Conservation (phyloP, 2,797 vertebrate species). For the Liparis tanakae region DNA sequence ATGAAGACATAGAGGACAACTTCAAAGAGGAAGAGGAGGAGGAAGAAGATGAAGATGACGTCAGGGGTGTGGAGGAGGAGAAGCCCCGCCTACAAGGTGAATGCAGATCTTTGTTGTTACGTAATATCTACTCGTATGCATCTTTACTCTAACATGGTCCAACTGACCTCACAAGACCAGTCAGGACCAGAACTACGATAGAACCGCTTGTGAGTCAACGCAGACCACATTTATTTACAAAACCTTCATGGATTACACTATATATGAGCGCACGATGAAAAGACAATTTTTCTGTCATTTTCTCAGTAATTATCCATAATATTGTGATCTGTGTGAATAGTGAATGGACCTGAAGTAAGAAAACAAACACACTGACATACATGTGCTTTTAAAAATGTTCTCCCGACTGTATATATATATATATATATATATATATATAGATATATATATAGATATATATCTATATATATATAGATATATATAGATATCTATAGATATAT, state of each 20-base stretch:
- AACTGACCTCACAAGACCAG: not conserved
- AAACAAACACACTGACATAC: conserved; percentile 5
- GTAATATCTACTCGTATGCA: not conserved
- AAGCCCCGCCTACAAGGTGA: conserved; percentile 74
- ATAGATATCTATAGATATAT: too few relatives aligned
- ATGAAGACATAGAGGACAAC: conserved; percentile 60
- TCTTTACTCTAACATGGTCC: not conserved
- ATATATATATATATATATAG: too few relatives aligned
- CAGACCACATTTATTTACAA: not conserved
- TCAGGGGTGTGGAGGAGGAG: conserved; percentile 56
- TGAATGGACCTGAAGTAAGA: conserved; percentile 19
- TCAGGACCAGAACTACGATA: not conserved
- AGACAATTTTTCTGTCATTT: conserved; percentile 2
- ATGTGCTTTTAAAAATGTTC: too few relatives aligned
- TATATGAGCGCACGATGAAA: conserved; percentile 9
- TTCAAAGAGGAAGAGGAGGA: conserved; percentile 69
- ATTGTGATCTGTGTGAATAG: conserved; percentile 12
- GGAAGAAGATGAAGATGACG: conserved; percentile 55
- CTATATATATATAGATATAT: too few relatives aligned
- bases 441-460: too few relatives aligned
- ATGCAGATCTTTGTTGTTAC: not conserved
- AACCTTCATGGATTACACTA: not conserved
- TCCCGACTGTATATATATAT: too few relatives aligned
- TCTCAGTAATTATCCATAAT: conserved; percentile 5
- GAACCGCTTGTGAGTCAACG: not conserved